A percentile compares a stretch with the other conserved stretches of the same genome.
These are phyloP conservation scores for Sipunculus nudus DNA, from an alignment of 2,888 invertebrate species.

Conservation along the genomic window DNA sequence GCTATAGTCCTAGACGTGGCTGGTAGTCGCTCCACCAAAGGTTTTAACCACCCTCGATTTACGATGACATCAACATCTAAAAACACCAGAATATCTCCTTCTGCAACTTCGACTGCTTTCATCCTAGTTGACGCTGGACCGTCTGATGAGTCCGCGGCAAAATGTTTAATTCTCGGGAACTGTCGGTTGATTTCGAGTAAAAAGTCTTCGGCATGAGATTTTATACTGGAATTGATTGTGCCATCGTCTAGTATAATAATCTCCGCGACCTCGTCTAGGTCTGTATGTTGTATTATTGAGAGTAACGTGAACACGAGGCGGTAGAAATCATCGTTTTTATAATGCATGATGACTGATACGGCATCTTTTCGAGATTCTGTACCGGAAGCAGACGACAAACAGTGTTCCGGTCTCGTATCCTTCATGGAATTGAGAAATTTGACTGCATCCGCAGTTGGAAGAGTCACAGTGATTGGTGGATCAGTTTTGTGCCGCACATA, in stretches of 20 bases:
- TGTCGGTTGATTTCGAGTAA: slow-evolving; percentile 17
- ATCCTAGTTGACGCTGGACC: slow-evolving; percentile 32
- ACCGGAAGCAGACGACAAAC: no score
- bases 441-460: no score
- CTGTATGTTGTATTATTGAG: slow-evolving; percentile 35
- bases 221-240: slow-evolving; percentile 8
- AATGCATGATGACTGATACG: slow-evolving; percentile 36
- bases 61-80: slow-evolving; percentile 30
- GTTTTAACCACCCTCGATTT: slow-evolving; percentile 43
- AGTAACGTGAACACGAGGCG: slow-evolving; percentile 33
- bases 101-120: slow-evolving; percentile 37
- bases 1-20: slow-evolving; percentile 20
- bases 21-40: slow-evolving; percentile 31
- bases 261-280: slow-evolving; percentile 30
- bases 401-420: no score
- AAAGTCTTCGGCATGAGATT: slow-evolving; percentile 25
- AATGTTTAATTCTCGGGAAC: slow-evolving; percentile 29
- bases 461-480: no score
- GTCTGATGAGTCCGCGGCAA: not conserved
- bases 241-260: slow-evolving; percentile 42
- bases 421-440: no score
- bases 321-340: slow-evolving; percentile 32
- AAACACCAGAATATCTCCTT: slow-evolving; percentile 33
- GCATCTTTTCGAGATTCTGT: no score
- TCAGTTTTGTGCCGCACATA: no score